Base-by-base conservation (phyloP, 2,113 vertebrate genomes). In the Oncorhynchus tshawytscha region DNA sequence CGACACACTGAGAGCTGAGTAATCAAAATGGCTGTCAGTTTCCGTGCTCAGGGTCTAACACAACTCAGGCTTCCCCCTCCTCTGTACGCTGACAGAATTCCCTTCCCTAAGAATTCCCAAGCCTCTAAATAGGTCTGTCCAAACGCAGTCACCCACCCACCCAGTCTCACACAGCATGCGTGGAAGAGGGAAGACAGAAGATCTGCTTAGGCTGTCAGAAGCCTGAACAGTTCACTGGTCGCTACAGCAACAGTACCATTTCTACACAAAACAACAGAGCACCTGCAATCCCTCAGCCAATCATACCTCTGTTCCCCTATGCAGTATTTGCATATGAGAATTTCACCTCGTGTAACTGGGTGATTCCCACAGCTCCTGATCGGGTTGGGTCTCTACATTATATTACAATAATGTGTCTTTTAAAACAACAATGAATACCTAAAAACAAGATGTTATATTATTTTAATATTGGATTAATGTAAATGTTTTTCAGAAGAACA, bases 61-160 rank as follows among this genome's bases (percentile, higher is more conserved):
- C 57, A 18, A n/a, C 57, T 59, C 57, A 15, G 20, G 15, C 57
- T 59, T 16, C 57, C 57, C 20, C 15, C 20, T 18, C 13, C 3
- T n/a, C 15, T n/a, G 57, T n/a, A 18, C 18, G 8, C 39, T 39
- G 39, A 20, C 20, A 75, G 54, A 77, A 34, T 9, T 57, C 49
- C 71, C 54, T 51, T 67, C 76, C 68, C 15, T 5, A n/a, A 60
- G 57, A 60, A 60, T 60, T 60, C 57, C 57, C 20, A 16, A 51
- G 49, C 11, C 64, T 77, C 67, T 76, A 66, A 73, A 82, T 79
- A 81, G 76, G 78, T 81, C 81, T 78, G 76, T 83, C 80, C 85
- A 60, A 60, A 80, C 24, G 34, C 82, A 64, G 76, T 31, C 81
- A 68, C n/a, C 22, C 70, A 76, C 60, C 39, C 54, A 57, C 48